Base-by-base conservation (phyloP, 1,140 invertebrate species). In the Metopolophium dirhodum region DNA sequence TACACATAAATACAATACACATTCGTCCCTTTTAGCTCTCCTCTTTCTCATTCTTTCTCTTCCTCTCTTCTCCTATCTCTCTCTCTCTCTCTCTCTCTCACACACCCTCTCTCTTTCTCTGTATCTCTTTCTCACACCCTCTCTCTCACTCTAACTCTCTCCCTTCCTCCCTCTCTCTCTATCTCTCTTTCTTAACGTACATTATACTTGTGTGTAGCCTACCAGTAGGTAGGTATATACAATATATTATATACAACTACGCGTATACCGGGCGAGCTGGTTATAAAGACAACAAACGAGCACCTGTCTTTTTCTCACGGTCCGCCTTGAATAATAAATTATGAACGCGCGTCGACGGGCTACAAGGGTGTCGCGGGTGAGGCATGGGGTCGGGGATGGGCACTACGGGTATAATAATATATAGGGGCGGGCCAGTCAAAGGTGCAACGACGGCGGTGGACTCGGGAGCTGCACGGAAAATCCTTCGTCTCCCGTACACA, bases 261-360 rank as follows among this genome's bases (percentile, higher is more conserved):
- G 45, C 83, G 37, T 23, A 77, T n/a, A n/a, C 85, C 86, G 23
- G 61, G 26, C 20, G 90, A 30, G 54, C 57, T 35, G 45, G n/a
- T 92, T 92, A 92, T 92, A 92, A 92, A 91, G 90, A 83, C 90
- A 92, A 92, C 90, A 92, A 83, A 92, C 45, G 11, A 83, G 20
- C 68, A 92, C 37, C 68, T 82, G 68, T 51, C 30, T 83, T 82
- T 83, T 92, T 92, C 90, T 82, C 90, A 92, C 90, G 68, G 61
- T 83, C 45, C 49, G 90, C 68, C 47, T 92, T 83, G 90, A 83
- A 92, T 92, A 83, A 92, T 92, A 83, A 57, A 92, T 83, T 83
- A 83, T 57, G n/a, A 61, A 90, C 51, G 49, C 26, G n/a, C 61
- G 61, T 35, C 1, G 49, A 57, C 20, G 35, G 23, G 11, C 30